These are phyloP conservation scores for Oreochromis spilurus DNA, from an alignment of 2,113 vertebrate genomes.

Conservation along the genomic window DNA sequence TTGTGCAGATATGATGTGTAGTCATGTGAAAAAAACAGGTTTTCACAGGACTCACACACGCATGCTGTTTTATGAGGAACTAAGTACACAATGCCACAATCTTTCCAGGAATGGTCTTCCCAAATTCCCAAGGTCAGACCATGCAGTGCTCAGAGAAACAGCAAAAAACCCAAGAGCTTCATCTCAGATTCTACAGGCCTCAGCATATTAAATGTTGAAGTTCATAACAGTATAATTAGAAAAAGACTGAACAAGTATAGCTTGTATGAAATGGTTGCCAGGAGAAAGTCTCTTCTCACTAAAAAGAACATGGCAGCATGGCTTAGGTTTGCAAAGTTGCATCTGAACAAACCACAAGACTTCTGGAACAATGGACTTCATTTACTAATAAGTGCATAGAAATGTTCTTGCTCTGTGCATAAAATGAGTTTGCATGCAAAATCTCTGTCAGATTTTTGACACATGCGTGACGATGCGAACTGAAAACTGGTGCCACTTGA, in stretches of 20 bases:
- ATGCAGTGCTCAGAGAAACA: background rate
- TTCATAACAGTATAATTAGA: background rate
- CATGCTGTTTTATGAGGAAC: background rate
- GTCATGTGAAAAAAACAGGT: background rate
- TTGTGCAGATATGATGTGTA: background rate
- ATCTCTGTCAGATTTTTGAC: background rate
- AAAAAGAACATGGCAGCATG: background rate
- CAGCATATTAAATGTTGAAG: background rate
- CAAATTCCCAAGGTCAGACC: background rate
- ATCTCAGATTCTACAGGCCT: background rate
- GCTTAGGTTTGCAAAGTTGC: background rate
- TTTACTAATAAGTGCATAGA: background rate
- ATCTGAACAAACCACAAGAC: background rate
- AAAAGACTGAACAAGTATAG: background rate
- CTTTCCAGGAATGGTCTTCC: background rate
- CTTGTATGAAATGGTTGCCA: background rate
- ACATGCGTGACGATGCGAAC: background rate
- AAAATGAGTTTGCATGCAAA: background rate
- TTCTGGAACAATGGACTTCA: background rate
- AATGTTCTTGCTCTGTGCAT: background rate
- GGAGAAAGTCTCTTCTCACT: background rate
- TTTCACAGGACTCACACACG: background rate
- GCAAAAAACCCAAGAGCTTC: background rate
- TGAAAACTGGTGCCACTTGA: background rate
- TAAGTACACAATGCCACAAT: background rate